A percentile compares a stretch with the other conserved stretches of the same genome.
Evolutionary conservation across 2,113 vertebrate species (phyloP).

Genomic region (Anguilla rostrata): DNA sequence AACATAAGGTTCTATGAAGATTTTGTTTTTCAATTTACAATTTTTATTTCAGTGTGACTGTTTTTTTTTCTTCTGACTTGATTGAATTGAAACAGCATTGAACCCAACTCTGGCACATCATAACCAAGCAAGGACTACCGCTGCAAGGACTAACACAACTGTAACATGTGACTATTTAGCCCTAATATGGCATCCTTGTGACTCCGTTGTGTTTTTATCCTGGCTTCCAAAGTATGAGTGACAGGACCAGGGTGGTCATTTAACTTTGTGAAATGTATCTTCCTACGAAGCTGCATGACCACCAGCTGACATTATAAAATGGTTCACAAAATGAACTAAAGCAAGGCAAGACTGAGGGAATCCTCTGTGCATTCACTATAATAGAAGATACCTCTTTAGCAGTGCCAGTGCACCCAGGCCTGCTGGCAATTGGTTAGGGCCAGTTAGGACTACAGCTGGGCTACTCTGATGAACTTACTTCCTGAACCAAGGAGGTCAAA

Average conservation of each 20-base stretch:
- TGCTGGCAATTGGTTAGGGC: neutral
- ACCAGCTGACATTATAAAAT: neutral
- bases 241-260: constrained; percentile 5
- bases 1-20: neutral
- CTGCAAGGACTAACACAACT: too few relatives aligned
- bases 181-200: neutral
- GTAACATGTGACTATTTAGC: neutral
- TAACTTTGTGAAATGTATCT: neutral
- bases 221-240: constrained; percentile 1
- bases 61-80: neutral
- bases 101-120: neutral
- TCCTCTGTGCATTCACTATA: neutral
- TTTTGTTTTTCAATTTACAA: neutral
- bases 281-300: neutral
- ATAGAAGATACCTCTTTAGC: neutral
- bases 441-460: neutral
- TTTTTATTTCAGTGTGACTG: neutral
- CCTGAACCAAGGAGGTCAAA: too few relatives aligned
- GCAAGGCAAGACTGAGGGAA: neutral
- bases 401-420: too few relatives aligned
- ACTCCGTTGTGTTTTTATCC: neutral
- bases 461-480: constrained; percentile 18
- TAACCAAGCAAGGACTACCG: too few relatives aligned
- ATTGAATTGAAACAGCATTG: neutral
- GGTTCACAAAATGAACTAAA: neutral